Base-by-base conservation (phyloP, 2,888 invertebrate genomes). In the Heliconius ismenius region DNA sequence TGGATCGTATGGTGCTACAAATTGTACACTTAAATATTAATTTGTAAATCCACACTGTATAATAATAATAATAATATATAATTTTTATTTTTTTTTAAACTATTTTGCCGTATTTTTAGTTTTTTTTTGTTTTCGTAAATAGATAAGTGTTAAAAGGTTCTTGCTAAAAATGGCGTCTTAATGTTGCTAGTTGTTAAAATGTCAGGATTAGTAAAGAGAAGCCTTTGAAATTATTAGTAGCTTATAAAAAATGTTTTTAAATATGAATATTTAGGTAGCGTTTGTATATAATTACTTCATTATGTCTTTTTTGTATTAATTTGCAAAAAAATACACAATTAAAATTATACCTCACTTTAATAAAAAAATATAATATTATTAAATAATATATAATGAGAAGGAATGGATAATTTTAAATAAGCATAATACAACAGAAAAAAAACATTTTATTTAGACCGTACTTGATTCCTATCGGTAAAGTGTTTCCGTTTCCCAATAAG, bases 401-500 rank as follows among this genome's bases (percentile, higher is more conserved):
- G n/a, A n/a, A n/a, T n/a, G n/a, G n/a, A n/a, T n/a, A n/a, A n/a
- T n/a, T 69, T 49, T 7, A 49, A 58, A 58, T 54, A 11, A 32
- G 39, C n/a, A 11, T 24, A 24, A 15, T 24, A 54, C 18, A n/a
- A 70, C 2, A 32, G n/a, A 28, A 70, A 70, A n/a, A 58, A 49
- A n/a, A 54, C 21, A 15, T 58, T 58, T 21, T 26, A 39, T 26
- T 60, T n/a, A 21, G 39, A 58, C 54, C 36, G 72, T 62, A 73
- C 62, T 73, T 24, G 24, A 63, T 43, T 39, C 62, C 62, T 63
- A 39, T 73, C 43, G 43, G 62, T 21, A 62, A 73, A 73, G 10
- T 73, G 73, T 73, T 73, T 73, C 73, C 73, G 62, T 73, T 73
- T 73, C 73, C 70, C 39, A 73, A 62, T 62, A 63, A 63, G 62